These are phyloP conservation scores for Caenorhabditis angaria DNA, from an alignment of 2,888 invertebrate species.

Conservation along the genomic window DNA sequence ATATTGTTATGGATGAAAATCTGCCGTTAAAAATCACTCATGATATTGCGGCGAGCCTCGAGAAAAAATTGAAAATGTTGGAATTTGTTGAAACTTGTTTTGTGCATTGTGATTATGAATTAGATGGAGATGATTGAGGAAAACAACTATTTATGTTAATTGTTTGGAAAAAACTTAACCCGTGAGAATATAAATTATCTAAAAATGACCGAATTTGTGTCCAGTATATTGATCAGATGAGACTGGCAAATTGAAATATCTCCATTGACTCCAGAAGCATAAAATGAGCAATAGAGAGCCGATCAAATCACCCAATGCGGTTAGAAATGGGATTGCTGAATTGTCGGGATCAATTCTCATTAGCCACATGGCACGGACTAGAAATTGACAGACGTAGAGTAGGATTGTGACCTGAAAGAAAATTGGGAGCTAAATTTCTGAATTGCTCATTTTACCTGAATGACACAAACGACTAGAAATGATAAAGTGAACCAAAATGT, in stretches of 20 bases:
- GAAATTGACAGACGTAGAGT: conserved; percentile 64
- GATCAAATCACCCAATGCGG: conserved; percentile 62
- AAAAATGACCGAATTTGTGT: conserved; percentile 39
- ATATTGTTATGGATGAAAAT: conserved; percentile 73
- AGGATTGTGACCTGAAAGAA: conserved; percentile 60
- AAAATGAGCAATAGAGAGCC: conserved; percentile 45
- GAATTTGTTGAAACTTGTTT: conserved; percentile 61
- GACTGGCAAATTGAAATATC: conserved; percentile 30
- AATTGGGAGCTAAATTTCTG: background rate
- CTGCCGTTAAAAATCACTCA: conserved; percentile 73
- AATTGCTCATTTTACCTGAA: conserved; percentile 39
- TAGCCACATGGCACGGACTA: conserved; percentile 63
- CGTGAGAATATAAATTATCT: background rate
- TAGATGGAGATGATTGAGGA: conserved; percentile 55
- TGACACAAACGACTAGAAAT: conserved; percentile 45
- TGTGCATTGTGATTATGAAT: conserved; percentile 61
- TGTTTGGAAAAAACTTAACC: background rate
- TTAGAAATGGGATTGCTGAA: conserved; percentile 67
- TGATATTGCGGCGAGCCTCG: conserved; percentile 72
- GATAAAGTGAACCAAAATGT: conserved; percentile 45
- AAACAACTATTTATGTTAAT: conserved; percentile 12
- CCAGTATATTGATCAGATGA: conserved; percentile 34
- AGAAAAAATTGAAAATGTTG: conserved; percentile 73
- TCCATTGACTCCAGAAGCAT: conserved; percentile 42
- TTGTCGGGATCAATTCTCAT: conserved; percentile 64